phyloP scores from a whole-genome alignment of 92 coral and sea anemone species.

The Parazoanthus swiftii region DNA sequence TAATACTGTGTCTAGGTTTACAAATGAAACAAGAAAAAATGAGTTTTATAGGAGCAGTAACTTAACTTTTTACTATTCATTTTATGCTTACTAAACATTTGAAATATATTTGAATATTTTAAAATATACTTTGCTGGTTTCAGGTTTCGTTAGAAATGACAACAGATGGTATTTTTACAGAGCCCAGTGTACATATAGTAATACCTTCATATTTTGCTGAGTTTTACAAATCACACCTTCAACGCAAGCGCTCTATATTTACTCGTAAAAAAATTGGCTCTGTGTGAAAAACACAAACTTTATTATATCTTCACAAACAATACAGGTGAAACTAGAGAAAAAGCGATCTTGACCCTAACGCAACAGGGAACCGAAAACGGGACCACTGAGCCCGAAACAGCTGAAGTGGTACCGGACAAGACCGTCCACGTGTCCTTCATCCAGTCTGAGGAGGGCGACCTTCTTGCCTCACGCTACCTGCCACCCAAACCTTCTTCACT shows the following conservation, averaged over 20 bases:
- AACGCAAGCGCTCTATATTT: no score
- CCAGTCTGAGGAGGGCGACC: constrained; percentile 25
- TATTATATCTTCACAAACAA: background rate
- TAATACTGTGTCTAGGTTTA: no score
- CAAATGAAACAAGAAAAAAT: no score
- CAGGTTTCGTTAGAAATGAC: background rate
- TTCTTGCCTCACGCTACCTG: constrained; percentile 27
- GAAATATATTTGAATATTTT: no score
- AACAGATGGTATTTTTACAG: background rate
- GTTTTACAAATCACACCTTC: background rate
- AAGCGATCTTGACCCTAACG: background rate
- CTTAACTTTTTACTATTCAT: background rate
- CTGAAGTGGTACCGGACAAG: constrained; percentile 35
- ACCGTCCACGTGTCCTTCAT: constrained; percentile 64
- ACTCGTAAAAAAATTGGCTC: no score
- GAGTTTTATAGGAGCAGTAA: background rate
- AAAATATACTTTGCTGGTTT: no score
- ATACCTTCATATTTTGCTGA: background rate
- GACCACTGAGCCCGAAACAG: background rate
- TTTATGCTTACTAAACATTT: background rate
- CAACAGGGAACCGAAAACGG: background rate
- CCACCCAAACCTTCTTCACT: constrained; percentile 15
- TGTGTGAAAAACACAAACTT: no score
- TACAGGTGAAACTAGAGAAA: background rate
- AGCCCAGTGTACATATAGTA: background rate